phyloP scores from a whole-genome alignment of 2,113 vertebrate species.

The Urocynchramus pylzowi region DNA sequence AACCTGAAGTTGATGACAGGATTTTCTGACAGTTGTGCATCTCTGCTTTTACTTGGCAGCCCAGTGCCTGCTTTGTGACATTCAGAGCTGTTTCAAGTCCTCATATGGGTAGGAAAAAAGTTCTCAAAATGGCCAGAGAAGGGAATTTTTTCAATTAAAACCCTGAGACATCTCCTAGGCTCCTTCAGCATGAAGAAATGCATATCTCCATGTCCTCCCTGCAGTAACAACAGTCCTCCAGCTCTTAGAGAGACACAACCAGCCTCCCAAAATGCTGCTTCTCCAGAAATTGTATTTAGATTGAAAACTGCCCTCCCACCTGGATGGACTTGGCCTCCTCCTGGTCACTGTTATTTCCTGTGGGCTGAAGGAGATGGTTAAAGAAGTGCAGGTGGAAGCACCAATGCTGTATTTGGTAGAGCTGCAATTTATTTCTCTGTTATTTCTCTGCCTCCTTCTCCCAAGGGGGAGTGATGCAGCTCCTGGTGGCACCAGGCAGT shows the following conservation, averaged over 20 bases:
- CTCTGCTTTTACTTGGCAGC: not conserved
- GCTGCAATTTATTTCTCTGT: too few relatives aligned
- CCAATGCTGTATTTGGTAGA: not conserved
- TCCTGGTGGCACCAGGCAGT: rapidly evolving
- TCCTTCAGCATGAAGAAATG: not conserved
- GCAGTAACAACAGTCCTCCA: not conserved
- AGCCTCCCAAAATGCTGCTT: not conserved
- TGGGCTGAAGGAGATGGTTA: not conserved
- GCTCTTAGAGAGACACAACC: not conserved
- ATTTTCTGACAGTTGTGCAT: not conserved
- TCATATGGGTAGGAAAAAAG: not conserved
- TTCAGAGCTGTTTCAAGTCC: not conserved
- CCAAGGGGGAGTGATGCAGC: not conserved
- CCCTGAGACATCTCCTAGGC: not conserved
- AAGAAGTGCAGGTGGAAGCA: not conserved
- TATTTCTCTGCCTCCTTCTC: not conserved
- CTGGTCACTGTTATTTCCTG: not conserved
- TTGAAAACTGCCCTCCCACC: not conserved
- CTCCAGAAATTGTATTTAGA: not conserved
- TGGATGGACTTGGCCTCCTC: not conserved
- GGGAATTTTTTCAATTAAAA: not conserved
- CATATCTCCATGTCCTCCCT: not conserved
- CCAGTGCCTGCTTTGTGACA: not conserved
- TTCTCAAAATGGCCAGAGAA: not conserved
- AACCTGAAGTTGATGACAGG: not conserved